Evolutionary conservation across 1,140 invertebrate species (phyloP), one percentile per base, ranked within the genome.

Genomic region (Drosophila seguyi): DNA sequence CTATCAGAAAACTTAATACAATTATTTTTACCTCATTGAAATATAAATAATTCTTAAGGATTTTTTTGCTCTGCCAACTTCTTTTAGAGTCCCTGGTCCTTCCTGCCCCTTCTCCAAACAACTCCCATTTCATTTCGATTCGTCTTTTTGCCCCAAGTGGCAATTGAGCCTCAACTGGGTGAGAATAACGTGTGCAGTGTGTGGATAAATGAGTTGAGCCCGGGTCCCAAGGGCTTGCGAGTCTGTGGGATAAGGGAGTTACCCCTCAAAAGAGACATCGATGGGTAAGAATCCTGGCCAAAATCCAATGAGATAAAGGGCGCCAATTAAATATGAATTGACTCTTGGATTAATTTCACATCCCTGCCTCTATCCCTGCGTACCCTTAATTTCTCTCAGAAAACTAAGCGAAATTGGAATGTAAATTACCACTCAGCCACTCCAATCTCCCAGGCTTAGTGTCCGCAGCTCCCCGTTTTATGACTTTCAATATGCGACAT

Each of bases 271-370:
- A 5, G 6, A 65, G 25, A 22, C 5, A 42, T 34, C 20, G 45
- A 76, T 85, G 73, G 58, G 62, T 47, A 48, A 68, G 74, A 69
- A 77, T 81, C 73, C 59, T 22, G 20, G 10, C 39, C 53, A 27
- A 62, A 75, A 38, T 62, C 75, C 81, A 85, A 85, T 81, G 81
- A 84, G 81, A 48, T 47, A 81, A 65, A 77, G 57, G 65, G 78
- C 82, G 56, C 62, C 74, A 86, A 85, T 85, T 86, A 82, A 85
- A n/a, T n/a, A n/a, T n/a, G n/a, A n/a, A n/a, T n/a, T n/a, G n/a
- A n/a, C n/a, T n/a, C n/a, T n/a, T n/a, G n/a, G n/a, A 86, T 85
- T 27, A 27, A 27, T 27, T 27, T 4, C 5, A 27, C 27, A 27
- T n/a, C n/a, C n/a, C n/a, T n/a, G n/a, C n/a, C n/a, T n/a, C n/a